phyloP scores from a whole-genome alignment of 2,888 invertebrate species.

The Caradrina clavipalpis region DNA sequence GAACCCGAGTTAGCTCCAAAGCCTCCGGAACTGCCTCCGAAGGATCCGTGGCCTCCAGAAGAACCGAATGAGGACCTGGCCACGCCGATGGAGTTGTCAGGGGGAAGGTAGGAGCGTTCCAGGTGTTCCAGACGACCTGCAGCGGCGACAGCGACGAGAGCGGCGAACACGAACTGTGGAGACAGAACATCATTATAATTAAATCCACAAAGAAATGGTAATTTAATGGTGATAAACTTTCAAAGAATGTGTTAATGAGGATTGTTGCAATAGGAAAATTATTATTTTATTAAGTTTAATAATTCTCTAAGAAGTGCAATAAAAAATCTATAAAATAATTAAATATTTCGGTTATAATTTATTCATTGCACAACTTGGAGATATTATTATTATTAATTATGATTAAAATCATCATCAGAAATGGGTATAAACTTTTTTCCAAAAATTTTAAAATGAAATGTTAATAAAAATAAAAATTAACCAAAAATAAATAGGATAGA shows the following conservation, averaged over 20 bases:
- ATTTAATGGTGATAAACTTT: not conserved
- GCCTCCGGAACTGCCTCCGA: constrained; percentile 46
- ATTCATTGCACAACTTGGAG: too few relatives aligned
- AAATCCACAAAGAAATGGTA: not conserved
- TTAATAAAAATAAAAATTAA: not conserved
- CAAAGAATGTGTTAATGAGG: too few relatives aligned
- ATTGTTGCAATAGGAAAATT: too few relatives aligned
- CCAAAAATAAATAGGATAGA: not conserved
- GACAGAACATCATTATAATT: not conserved
- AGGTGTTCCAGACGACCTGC: constrained; percentile 85
- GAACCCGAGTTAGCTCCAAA: constrained; percentile 54
- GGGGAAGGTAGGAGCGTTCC: constrained; percentile 85
- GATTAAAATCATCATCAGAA: not conserved
- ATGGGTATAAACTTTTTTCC: too few relatives aligned
- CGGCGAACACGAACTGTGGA: constrained; percentile 81
- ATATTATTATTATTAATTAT: too few relatives aligned
- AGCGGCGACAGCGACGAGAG: constrained; percentile 79
- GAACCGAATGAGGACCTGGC: constrained; percentile 49
- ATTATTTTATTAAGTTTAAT: too few relatives aligned
- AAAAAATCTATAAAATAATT: too few relatives aligned
- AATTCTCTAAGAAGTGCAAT: too few relatives aligned
- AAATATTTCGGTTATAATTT: too few relatives aligned
- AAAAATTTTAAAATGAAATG: too few relatives aligned
- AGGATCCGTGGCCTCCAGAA: constrained; percentile 36
- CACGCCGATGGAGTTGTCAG: constrained; percentile 62